Conservation (phyloP, 2,797 vertebrate genomes). For the Smutsia gigantea region DNA sequence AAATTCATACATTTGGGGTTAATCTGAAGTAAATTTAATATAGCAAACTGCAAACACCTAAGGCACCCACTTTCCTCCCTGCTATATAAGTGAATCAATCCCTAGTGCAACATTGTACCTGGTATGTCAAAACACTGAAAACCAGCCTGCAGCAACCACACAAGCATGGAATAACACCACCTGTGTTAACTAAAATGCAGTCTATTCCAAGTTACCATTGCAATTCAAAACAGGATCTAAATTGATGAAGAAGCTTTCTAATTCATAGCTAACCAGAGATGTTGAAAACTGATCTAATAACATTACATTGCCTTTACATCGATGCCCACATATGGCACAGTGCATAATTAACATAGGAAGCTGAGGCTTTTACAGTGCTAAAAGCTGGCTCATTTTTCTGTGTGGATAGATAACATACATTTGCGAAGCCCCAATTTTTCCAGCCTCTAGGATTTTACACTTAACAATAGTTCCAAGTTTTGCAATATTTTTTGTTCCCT, state of each 20-base stretch:
- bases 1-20: neutral
- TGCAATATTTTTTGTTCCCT: neutral
- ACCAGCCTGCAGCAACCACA: neutral
- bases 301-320: neutral
- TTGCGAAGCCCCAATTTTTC: neutral
- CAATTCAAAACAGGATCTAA: neutral
- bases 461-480: neutral
- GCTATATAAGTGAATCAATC: neutral
- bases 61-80: neutral
- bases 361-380: neutral
- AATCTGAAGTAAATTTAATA: neutral
- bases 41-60: neutral
- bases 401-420: neutral
- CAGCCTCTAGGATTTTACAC: neutral
- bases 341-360: neutral
- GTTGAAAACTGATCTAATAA: neutral
- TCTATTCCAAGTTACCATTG: neutral
- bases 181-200: neutral
- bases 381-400: neutral
- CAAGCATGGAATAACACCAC: neutral
- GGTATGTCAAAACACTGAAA: neutral
- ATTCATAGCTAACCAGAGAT: neutral
- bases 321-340: neutral
- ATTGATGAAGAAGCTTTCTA: neutral
- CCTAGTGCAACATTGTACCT: neutral